A percentile compares a stretch with the other conserved stretches of the same genome.
These are phyloP conservation scores for Lasioglossum baleicum DNA, from an alignment of 1,140 invertebrate species.

Conservation along the genomic window DNA sequence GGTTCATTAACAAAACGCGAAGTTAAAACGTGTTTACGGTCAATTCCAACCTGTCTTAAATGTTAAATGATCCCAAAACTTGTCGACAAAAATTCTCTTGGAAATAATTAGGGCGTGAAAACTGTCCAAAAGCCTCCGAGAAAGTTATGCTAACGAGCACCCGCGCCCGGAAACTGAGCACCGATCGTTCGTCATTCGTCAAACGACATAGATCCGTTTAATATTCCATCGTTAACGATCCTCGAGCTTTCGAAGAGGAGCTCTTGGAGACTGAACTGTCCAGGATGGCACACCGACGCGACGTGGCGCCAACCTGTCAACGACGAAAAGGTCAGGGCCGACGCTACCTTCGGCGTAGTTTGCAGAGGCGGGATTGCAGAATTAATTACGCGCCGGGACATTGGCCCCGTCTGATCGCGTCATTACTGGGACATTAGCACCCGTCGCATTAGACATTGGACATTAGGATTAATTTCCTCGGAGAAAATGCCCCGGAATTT, in stretches of 20 bases:
- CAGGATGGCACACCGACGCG: slow-evolving; percentile 22
- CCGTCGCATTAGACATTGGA: no score
- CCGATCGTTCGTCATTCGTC: slow-evolving; percentile 28
- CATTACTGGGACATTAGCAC: background rate
- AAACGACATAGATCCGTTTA: slow-evolving; percentile 30
- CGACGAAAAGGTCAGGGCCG: slow-evolving; percentile 50
- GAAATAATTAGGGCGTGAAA: no score
- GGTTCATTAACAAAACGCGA: no score
- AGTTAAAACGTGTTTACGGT: no score
- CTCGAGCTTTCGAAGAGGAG: slow-evolving; percentile 8
- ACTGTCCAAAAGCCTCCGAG: background rate
- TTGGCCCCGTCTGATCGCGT: slow-evolving; percentile 23
- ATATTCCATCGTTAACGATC: slow-evolving; percentile 26
- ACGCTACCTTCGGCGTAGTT: slow-evolving; percentile 23
- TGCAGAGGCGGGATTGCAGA: slow-evolving; percentile 52
- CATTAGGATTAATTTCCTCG: no score
- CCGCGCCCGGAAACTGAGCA: background rate
- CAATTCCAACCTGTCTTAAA: no score
- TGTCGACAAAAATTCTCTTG: no score
- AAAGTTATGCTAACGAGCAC: background rate
- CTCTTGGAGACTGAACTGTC: slow-evolving; percentile 18
- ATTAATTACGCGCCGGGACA: slow-evolving; percentile 55
- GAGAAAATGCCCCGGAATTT: no score
- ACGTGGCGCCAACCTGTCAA: slow-evolving; percentile 46
- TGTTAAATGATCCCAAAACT: no score